Base-by-base conservation (phyloP, 1,140 invertebrate genomes). In the Drosophila kanapiae region DNA sequence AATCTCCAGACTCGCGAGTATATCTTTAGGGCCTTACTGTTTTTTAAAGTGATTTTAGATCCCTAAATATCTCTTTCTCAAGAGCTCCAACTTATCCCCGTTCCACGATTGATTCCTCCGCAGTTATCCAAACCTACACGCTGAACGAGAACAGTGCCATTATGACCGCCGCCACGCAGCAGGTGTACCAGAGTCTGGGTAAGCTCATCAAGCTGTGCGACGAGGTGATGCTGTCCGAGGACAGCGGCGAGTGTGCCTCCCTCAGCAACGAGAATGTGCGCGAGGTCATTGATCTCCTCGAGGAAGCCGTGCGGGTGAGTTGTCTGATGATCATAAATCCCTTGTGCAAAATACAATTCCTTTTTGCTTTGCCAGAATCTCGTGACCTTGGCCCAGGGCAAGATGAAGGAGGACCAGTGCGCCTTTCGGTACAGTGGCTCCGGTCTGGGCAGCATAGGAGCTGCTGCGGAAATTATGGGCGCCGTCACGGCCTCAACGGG, bases 201-300 rank as follows among this genome's bases (percentile, higher is more conserved):
- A 95, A 96, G 92, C 94, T 99, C 60, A 96, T 99, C 71, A 96
- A 97, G 85, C 95, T 98, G 61, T 98, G 98, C 92, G 98, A 99
- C 93, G 96, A 98, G 92, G 96, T 97, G 43, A 93, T 98, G 75
- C 94, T 98, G 5, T 86, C 81, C 72, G 90, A 92, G 69, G 95
- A 96, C 77, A 85, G 80, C 70, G 86, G 76, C 58, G 95, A 96
- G 75, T 95, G 94, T 49, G 93, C 94, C 60, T 94, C 94, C 43
- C 86, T 96, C 78, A 94, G 95, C 84, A 94, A 94, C 33, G 95
- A 96, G 67, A 96, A 96, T 92, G 97, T 98, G 27, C 95, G 95
- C 35, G 95, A 97, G 69, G 95, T 97, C 40, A 96, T 98, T 49
- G 95, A 95, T 71, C 94, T 96, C 56, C 95, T 98, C 1, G 96